These are phyloP conservation scores for Drosophila affinis DNA, from an alignment of 2,888 invertebrate genomes.

Conservation along the genomic window DNA sequence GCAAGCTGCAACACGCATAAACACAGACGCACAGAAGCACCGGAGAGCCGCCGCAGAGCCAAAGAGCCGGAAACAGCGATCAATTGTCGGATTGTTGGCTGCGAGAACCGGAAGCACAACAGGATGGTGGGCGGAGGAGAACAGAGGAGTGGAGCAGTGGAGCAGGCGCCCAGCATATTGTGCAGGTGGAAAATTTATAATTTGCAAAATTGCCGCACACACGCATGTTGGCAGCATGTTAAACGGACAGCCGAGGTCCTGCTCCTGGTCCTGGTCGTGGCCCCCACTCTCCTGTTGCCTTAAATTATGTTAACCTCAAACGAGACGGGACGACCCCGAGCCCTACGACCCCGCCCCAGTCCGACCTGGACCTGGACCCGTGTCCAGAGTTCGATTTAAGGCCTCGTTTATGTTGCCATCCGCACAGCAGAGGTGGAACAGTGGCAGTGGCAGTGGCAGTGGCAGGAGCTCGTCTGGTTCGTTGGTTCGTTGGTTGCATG, in stretches of 20 bases:
- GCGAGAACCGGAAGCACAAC: constrained; percentile 53
- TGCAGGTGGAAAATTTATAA: constrained; percentile 82
- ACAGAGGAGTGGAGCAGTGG: constrained; percentile 13
- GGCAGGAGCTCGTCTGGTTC: constrained; percentile 60
- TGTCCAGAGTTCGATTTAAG: constrained; percentile 79
- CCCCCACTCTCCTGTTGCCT: constrained; percentile 56
- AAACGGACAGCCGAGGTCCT: constrained; percentile 70
- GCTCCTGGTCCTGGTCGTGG: constrained; percentile 23
- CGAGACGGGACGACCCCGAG: constrained; percentile 56
- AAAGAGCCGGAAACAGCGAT: constrained; percentile 69
- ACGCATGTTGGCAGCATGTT: constrained; percentile 64
- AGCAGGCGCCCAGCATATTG: constrained; percentile 63
- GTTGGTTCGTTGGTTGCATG: constrained; percentile 72
- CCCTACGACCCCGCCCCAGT: constrained; percentile 46
- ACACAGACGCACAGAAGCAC: constrained; percentile 19
- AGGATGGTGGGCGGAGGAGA: constrained; percentile 48
- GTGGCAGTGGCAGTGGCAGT: constrained; percentile 23
- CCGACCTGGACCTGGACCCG: constrained; percentile 36
- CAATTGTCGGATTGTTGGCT: constrained; percentile 70
- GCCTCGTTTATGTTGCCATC: constrained; percentile 78
- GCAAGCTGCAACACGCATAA: constrained; percentile 9
- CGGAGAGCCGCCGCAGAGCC: constrained; percentile 36
- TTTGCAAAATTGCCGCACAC: constrained; percentile 76
- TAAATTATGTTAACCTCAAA: constrained; percentile 80
- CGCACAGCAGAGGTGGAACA: constrained; percentile 41